These are phyloP conservation scores for Drosophila mayaguana DNA, from an alignment of 2,888 invertebrate species.

Conservation along the genomic window DNA sequence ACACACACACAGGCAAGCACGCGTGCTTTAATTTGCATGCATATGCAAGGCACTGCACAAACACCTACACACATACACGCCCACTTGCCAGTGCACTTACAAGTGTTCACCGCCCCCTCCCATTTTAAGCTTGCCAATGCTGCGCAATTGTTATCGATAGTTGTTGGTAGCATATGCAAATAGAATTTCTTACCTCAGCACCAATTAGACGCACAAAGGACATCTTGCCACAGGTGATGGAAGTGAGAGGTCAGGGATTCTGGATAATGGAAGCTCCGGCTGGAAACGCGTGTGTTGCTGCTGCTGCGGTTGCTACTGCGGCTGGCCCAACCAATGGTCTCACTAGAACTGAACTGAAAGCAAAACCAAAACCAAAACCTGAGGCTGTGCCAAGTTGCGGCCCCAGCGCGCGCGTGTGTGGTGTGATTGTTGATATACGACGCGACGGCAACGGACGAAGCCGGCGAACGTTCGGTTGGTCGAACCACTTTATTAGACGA, in stretches of 20 bases:
- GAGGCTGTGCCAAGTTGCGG: constrained; percentile 59
- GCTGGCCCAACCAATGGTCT: constrained; percentile 72
- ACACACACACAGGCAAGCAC: background rate
- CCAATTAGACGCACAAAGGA: constrained; percentile 82
- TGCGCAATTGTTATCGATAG: constrained; percentile 33
- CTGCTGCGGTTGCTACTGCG: constrained; percentile 25
- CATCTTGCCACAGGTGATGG: constrained; percentile 65
- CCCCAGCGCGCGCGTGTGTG: constrained; percentile 41
- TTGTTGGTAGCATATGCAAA: background rate
- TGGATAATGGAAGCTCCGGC: constrained; percentile 42
- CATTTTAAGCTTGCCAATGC: constrained; percentile 13
- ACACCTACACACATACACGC: background rate
- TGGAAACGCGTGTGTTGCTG: constrained; percentile 38
- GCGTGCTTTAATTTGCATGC: constrained; percentile 23
- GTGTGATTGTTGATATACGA: constrained; percentile 51
- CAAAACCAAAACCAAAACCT: constrained; percentile 77
- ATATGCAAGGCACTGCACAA: background rate
- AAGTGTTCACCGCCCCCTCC: background rate
- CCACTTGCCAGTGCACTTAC: constrained; percentile 12
- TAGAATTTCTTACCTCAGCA: constrained; percentile 81
- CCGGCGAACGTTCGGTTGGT: constrained; percentile 18
- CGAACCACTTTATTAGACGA: constrained; percentile 21
- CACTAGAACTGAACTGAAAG: constrained; percentile 76
- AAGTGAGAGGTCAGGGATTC: constrained; percentile 29
- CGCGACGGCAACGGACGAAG: constrained; percentile 9